Evolutionary conservation across 1,140 invertebrate species (phyloP), one percentile per base, ranked within the genome.

Genomic region (Pectinophora gossypiella): DNA sequence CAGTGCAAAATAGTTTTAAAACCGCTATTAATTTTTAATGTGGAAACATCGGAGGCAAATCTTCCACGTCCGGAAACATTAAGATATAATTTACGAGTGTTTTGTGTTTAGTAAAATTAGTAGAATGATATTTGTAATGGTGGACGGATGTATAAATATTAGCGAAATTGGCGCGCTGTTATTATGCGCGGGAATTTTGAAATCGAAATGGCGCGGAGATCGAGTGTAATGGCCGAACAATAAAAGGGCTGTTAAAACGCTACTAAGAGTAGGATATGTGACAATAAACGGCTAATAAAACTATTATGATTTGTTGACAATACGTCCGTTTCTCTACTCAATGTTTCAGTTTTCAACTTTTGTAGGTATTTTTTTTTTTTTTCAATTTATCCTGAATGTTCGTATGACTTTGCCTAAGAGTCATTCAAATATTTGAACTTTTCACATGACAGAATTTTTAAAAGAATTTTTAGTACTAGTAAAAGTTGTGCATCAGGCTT

Each of bases 21-120:
- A 72, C 71, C 22, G 59, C 74, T 80, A 82, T 83, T 72, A 79
- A 81, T 84, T 81, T 78, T 81, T 82, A 74, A 81, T 69, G 70
- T 66, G 18, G 64, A 68, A 76, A 76, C 77, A 83, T 75, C 67
- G 78, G 69, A 70, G 64, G 68, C 72, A 62, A 72, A 68, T 73
- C 68, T 68, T 59, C 64, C 61, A 60, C 60, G 72, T 72, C 79
- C 79, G 83, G 83, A 85, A 83, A 83, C 76, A 85, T 83, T 84
- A 86, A 82, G 76, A 68, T 71, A 78, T 85, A 77, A 86, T 86
- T 83, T 86, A 86, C 66, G 68, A 69, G 46, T 68, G 69, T 75
- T 78, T 75, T 67, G 68, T 68, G 63, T 72, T 79, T 76, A 81
- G 74, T 72, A 63, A 80, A 77, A 85, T 86, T 81, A 80, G 70